Conservation (phyloP, 2,113 vertebrate species). For the Antennarius striatus region DNA sequence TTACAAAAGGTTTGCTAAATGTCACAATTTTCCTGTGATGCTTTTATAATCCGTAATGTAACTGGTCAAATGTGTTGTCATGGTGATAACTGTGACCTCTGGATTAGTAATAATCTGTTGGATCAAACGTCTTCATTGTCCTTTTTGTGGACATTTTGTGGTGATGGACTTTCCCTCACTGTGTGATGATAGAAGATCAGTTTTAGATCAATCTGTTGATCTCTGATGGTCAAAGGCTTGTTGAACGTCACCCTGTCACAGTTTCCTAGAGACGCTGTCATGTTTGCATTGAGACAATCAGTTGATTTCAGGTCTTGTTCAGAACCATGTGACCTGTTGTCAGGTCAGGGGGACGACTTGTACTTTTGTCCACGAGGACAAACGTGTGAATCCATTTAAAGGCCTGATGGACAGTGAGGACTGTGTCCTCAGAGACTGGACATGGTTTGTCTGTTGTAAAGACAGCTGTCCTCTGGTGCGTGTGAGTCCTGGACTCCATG, state of each 20-base stretch:
- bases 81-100: background rate
- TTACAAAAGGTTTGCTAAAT: conserved; percentile 37
- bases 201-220: conserved; percentile 1
- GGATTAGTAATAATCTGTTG: too few species aligned
- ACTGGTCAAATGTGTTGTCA: background rate
- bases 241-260: background rate
- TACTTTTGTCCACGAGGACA: background rate
- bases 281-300: background rate
- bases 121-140: too few species aligned
- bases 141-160: too few species aligned
- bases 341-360: background rate
- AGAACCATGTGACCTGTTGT: conserved; percentile 23
- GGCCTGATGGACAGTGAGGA: too few species aligned
- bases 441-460: conserved; percentile 35
- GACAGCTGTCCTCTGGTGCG: conserved; percentile 20
- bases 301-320: background rate
- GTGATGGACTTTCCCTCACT: background rate
- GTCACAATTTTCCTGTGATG: background rate
- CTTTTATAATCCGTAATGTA: background rate
- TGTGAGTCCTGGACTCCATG: background rate
- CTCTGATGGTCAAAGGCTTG: background rate
- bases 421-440: too few species aligned
- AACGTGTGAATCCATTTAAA: background rate
- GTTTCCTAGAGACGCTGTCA: background rate
- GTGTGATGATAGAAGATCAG: background rate